These are phyloP conservation scores for Pogoniulus pusillus DNA, from an alignment of 2,797 vertebrate genomes.

Conservation along the genomic window DNA sequence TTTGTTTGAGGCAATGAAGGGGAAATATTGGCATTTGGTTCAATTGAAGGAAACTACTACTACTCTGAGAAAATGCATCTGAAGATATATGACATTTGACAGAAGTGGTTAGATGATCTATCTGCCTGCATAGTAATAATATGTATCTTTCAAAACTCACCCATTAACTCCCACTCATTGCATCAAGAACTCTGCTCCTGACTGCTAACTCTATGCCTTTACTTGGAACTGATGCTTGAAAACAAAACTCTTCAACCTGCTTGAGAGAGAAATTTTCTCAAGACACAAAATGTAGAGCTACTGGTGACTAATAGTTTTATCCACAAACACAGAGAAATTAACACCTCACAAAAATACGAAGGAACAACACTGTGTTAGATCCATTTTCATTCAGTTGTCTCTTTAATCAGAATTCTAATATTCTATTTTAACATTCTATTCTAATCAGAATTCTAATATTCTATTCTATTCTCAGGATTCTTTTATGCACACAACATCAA, in stretches of 20 bases:
- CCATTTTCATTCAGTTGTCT: neutral
- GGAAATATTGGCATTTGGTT: neutral
- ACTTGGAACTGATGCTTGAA: slow-evolving; percentile 14
- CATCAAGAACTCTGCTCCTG: slow-evolving; percentile 21
- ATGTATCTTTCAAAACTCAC: neutral
- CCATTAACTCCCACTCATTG: slow-evolving; percentile 14
- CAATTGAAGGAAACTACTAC: neutral
- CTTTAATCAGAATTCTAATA: neutral
- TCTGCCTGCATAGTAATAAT: neutral
- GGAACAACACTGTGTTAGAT: neutral
- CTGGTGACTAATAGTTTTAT: neutral
- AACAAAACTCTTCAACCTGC: neutral
- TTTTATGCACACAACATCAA: neutral
- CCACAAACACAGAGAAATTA: neutral
- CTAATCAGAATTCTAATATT: neutral
- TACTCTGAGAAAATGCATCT: neutral
- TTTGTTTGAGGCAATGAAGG: neutral
- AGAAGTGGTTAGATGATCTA: neutral
- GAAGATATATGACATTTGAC: neutral
- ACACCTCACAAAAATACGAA: neutral
- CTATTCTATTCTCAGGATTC: too few species aligned
- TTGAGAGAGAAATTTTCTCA: slow-evolving; percentile 18
- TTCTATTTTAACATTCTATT: too few species aligned
- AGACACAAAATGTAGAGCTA: neutral
- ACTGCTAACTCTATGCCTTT: neutral